Evolutionary conservation across 2,888 invertebrate genomes (phyloP).

Genomic region (Synergus laeviventris): DNA sequence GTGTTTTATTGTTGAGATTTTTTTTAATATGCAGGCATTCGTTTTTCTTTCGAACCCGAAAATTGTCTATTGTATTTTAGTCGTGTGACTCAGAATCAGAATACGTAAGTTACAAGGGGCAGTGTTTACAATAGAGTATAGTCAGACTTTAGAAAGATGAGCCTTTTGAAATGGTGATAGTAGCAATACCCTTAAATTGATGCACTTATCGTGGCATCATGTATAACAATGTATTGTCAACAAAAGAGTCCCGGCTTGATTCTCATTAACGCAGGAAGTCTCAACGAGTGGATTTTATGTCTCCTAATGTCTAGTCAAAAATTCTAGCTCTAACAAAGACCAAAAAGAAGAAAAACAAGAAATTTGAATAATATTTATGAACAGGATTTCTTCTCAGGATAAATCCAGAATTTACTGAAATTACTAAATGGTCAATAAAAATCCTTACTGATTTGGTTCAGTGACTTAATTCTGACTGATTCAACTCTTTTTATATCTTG

Average conservation of each 20-base stretch:
- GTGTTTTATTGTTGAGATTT: background rate
- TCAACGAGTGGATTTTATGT: constrained; percentile 10
- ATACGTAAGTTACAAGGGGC: background rate
- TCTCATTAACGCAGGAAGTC: constrained; percentile 15
- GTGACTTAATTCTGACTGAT: no score
- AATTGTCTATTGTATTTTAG: constrained; percentile 7
- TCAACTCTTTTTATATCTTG: background rate
- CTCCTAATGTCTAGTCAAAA: constrained; percentile 10
- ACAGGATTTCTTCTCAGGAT: no score
- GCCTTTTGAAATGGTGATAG: constrained; percentile 1
- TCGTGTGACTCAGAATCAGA: constrained; percentile 1
- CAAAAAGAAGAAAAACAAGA: no score
- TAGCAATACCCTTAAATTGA: constrained; percentile 15
- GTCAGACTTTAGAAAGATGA: constrained; percentile 32
- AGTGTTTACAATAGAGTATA: constrained; percentile 18
- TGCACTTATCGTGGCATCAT: constrained; percentile 29
- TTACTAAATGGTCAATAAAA: no score
- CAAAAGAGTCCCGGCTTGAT: background rate
- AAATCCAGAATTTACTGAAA: no score
- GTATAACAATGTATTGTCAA: constrained; percentile 28
- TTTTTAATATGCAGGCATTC: background rate
- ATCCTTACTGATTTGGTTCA: no score
- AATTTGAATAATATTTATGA: no score
- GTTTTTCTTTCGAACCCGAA: background rate
- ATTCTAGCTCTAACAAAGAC: no score